These are phyloP conservation scores for Sebastes minor DNA, from an alignment of 2,797 vertebrate genomes.

Conservation along the genomic window DNA sequence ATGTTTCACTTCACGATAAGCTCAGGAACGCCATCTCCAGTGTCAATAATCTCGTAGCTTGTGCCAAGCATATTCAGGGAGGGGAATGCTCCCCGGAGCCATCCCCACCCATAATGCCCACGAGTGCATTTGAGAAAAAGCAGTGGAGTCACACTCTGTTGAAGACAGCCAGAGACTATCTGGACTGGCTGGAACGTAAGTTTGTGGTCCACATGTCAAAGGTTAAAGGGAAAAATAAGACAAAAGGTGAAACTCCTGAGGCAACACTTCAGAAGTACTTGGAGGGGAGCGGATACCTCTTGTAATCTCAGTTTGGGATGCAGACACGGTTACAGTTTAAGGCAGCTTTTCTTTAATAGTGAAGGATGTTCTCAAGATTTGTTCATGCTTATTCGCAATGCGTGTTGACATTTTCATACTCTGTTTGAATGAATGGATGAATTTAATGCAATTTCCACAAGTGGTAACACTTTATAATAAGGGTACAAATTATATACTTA, in stretches of 20 bases:
- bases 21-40: background rate
- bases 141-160: constrained; percentile 71
- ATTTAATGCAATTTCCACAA: background rate
- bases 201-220: background rate
- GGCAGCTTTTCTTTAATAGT: background rate
- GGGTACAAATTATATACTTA: no score
- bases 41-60: background rate
- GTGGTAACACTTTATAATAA: no score
- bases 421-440: background rate
- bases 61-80: background rate
- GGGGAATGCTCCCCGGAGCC: constrained; percentile 21
- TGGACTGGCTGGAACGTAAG: constrained; percentile 41
- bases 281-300: constrained; percentile 10
- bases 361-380: background rate
- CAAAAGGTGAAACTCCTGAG: background rate
- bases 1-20: background rate
- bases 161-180: constrained; percentile 38
- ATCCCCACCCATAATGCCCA: background rate
- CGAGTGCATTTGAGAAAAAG: constrained; percentile 38
- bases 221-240: background rate
- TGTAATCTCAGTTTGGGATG: constrained; percentile 22
- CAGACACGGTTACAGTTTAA: background rate
- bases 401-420: background rate
- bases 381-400: background rate
- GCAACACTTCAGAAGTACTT: background rate